Evolutionary conservation across 2,888 invertebrate genomes (phyloP).

Genomic region (Leptodirus hochenwartii): DNA sequence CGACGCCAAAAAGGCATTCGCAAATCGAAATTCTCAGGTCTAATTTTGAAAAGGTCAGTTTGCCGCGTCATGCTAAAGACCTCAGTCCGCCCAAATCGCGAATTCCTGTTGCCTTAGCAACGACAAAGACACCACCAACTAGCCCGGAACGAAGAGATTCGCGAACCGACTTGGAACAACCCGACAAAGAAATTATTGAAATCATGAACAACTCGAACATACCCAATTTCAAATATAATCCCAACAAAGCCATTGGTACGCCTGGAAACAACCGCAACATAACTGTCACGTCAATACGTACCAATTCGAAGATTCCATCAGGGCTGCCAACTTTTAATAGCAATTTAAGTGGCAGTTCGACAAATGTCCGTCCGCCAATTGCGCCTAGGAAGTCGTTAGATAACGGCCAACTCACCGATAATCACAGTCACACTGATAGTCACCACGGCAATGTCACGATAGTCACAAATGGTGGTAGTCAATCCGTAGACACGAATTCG

Average conservation of each 20-base stretch:
- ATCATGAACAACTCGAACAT: conserved; percentile 24
- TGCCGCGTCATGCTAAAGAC: conserved; percentile 27
- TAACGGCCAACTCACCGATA: no score
- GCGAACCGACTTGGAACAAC: conserved; percentile 20
- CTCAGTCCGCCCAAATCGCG: conserved; percentile 21
- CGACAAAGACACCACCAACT: conserved; percentile 24
- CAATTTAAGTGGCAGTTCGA: no score
- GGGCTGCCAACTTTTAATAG: conserved; percentile 22
- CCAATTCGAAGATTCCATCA: conserved; percentile 33
- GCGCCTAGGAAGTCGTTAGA: conserved; percentile 30
- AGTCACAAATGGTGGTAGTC: conserved; percentile 20
- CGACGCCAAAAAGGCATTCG: conserved; percentile 37
- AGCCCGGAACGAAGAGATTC: conserved; percentile 25
- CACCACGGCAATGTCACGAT: conserved; percentile 16
- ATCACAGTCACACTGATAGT: conserved; percentile 24
- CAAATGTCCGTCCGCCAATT: conserved; percentile 32
- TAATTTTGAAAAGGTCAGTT: conserved; percentile 29
- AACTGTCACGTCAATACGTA: conserved; percentile 45
- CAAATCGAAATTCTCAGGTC: conserved; percentile 33
- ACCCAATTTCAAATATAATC: conserved; percentile 19
- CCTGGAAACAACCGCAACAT: conserved; percentile 29
- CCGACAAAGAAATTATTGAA: conserved; percentile 22
- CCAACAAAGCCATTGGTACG: conserved; percentile 20
- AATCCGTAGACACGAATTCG: no score
- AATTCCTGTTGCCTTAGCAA: conserved; percentile 25